Evolutionary conservation across 2,888 invertebrate species (phyloP).

Genomic region (Machimus atricapillus): DNA sequence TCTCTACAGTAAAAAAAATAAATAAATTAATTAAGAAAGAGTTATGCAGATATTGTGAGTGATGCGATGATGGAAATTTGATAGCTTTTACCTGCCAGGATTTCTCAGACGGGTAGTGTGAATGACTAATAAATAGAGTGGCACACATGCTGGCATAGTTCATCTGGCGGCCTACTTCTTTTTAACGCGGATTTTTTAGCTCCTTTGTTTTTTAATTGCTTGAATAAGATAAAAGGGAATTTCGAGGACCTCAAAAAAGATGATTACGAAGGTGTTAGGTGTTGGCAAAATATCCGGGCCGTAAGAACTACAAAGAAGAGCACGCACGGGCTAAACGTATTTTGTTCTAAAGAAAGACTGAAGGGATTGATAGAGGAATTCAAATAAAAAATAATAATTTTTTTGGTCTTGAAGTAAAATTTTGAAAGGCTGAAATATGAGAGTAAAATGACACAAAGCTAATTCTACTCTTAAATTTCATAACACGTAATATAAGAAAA

Average conservation of each 20-base stretch:
- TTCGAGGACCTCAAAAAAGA: neutral
- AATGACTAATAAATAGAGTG: constrained; percentile 32
- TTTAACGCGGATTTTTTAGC: neutral
- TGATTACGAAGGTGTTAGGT: constrained; percentile 44
- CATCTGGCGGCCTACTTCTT: neutral
- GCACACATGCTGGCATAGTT: neutral
- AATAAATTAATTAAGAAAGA: neutral
- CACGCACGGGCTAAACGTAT: neutral
- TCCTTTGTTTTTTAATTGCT: neutral
- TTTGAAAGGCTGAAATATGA: neutral
- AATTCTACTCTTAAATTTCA: neutral
- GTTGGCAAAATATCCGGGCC: constrained; percentile 46
- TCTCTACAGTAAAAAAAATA: neutral
- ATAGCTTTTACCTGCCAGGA: constrained; percentile 33
- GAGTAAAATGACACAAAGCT: neutral
- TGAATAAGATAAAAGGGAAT: neutral
- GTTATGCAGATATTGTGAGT: neutral
- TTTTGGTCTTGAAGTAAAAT: neutral
- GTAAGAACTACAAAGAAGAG: neutral
- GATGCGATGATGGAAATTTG: constrained; percentile 4
- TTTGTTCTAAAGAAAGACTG: neutral
- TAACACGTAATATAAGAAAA: neutral
- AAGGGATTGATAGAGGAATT: neutral
- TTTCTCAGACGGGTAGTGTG: neutral
- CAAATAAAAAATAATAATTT: neutral